phyloP scores from a whole-genome alignment of 2,888 invertebrate genomes.

The Hybos culiciformis region DNA sequence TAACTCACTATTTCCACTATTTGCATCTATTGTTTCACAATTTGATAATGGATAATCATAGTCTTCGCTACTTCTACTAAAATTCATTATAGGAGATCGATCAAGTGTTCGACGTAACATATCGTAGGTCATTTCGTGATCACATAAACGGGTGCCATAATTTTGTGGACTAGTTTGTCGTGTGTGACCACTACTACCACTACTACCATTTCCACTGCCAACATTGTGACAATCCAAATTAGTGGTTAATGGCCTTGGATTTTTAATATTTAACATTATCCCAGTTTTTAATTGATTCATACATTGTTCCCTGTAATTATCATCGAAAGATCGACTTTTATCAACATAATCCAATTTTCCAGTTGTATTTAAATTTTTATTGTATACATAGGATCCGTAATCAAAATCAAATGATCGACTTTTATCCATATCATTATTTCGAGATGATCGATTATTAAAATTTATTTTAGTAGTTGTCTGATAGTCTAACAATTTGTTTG shows the following conservation, averaged over 20 bases:
- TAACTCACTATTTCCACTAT: slow-evolving; percentile 31
- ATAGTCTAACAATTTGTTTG: slow-evolving; percentile 20
- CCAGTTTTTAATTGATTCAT: slow-evolving; percentile 18
- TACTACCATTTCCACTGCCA: slow-evolving; percentile 7
- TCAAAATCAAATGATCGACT: slow-evolving; percentile 35
- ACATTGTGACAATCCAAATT: slow-evolving; percentile 11
- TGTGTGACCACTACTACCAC: slow-evolving; percentile 15
- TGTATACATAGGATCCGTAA: slow-evolving; percentile 18
- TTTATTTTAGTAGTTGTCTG: slow-evolving; percentile 15
- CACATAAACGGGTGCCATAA: slow-evolving; percentile 33
- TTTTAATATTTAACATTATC: slow-evolving; percentile 5
- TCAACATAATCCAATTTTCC: slow-evolving; percentile 30
- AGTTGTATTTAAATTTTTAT: slow-evolving; percentile 9
- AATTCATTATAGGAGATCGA: slow-evolving; percentile 33
- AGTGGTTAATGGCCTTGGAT: slow-evolving; percentile 23
- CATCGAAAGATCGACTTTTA: slow-evolving; percentile 34
- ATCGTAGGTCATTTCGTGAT: slow-evolving; percentile 34
- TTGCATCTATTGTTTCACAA: slow-evolving; percentile 30
- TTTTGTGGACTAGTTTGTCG: slow-evolving; percentile 31
- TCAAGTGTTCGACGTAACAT: slow-evolving; percentile 29
- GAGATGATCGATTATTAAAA: slow-evolving; percentile 12
- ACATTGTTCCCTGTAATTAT: slow-evolving; percentile 29
- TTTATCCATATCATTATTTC: slow-evolving; percentile 26
- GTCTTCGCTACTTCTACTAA: slow-evolving; percentile 19
- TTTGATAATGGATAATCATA: slow-evolving; percentile 27